Conservation (phyloP, 2,113 vertebrate species). For the Scophthalmus maximus region DNA sequence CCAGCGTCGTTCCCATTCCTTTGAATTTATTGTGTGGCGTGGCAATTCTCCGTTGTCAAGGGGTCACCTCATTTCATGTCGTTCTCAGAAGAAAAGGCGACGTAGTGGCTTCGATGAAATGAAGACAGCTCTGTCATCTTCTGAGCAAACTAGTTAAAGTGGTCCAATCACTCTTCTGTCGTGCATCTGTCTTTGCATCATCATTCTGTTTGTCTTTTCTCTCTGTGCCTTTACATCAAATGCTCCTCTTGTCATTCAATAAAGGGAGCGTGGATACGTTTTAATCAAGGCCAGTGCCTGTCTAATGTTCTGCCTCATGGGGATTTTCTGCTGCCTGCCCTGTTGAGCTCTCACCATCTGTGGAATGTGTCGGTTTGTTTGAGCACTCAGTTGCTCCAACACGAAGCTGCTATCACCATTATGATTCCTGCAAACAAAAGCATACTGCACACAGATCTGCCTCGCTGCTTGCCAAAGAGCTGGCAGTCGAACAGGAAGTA, state of each 20-base stretch:
- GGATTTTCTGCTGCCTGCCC: conserved; percentile 1
- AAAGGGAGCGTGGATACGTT: conserved; percentile 1
- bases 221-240: not conserved
- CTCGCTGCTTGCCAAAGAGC: not conserved
- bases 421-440: conserved; percentile 3
- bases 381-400: not conserved
- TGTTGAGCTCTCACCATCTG: conserved; percentile 41
- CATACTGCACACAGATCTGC: not conserved
- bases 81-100: conserved; percentile 28
- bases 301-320: conserved; percentile 16
- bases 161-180: conserved; percentile 11
- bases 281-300: conserved; percentile 20
- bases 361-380: conserved; percentile 12
- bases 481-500: conserved; percentile 5
- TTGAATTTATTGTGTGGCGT: conserved; percentile 57
- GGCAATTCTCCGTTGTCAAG: conserved; percentile 48
- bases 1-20: conserved; percentile 28
- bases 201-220: conserved; percentile 11
- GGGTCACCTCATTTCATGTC: conserved; percentile 75
- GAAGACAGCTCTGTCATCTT: conserved; percentile 55
- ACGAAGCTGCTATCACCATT: not conserved
- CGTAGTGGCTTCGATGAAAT: conserved; percentile 37
- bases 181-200: not conserved
- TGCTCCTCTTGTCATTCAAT: conserved; percentile 17
- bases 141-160: conserved; percentile 29